Percentiles rank a stretch among this genome's conserved stretches.
Conservation (phyloP, 2,797 vertebrate species). For the Danio aesculapii region DNA sequence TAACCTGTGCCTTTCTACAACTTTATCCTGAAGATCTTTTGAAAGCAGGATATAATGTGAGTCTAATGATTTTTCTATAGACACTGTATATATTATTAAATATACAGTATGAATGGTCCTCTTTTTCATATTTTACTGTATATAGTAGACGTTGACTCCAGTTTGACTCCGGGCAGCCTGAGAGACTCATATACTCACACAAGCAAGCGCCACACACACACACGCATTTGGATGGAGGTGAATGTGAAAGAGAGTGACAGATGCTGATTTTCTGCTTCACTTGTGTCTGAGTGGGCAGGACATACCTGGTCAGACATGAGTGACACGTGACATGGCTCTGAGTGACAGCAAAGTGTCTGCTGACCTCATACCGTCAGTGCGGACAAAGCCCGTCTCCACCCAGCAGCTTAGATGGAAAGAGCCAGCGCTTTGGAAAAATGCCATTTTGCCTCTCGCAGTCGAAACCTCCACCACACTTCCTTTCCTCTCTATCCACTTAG, state of each 20-base stretch:
- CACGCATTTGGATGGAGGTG: slow-evolving; percentile 42
- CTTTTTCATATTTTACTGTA: neutral
- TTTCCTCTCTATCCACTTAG: slow-evolving; percentile 13
- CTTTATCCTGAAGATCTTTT: too few species aligned
- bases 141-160: too few species aligned
- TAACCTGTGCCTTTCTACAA: too few species aligned
- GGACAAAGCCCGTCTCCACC: slow-evolving; percentile 26
- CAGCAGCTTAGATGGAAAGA: slow-evolving; percentile 40
- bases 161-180: slow-evolving; percentile 7
- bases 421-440: slow-evolving; percentile 35
- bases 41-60: too few species aligned
- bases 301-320: slow-evolving; percentile 49
- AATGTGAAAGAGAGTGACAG: slow-evolving; percentile 50
- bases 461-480: neutral
- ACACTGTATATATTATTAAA: too few species aligned
- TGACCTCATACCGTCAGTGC: slow-evolving; percentile 47
- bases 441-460: slow-evolving; percentile 26
- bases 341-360: slow-evolving; percentile 45
- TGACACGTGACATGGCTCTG: slow-evolving; percentile 42
- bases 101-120: too few species aligned
- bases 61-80: too few species aligned
- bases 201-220: neutral
- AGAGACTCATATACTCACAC: slow-evolving; percentile 27
- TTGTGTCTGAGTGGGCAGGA: slow-evolving; percentile 43
- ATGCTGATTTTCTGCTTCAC: slow-evolving; percentile 51